Conservation (phyloP, 1,140 invertebrate genomes). For the Ctenoplectra terminalis region DNA sequence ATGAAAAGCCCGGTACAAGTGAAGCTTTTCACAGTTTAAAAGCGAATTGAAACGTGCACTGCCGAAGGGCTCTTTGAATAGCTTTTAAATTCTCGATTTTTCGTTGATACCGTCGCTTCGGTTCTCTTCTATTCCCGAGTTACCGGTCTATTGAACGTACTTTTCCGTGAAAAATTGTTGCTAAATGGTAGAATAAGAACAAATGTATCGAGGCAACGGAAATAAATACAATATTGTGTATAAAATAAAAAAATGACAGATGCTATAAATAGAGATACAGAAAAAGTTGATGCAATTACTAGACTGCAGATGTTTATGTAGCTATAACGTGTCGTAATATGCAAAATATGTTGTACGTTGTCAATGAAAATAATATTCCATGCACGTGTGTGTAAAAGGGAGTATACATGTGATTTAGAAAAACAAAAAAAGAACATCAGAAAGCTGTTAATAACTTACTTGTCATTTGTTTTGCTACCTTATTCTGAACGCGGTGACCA, state of each 20-base stretch:
- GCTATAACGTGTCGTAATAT: no score
- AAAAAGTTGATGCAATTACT: no score
- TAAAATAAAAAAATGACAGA: not conserved
- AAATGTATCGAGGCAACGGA: not conserved
- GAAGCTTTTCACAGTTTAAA: slow-evolving; percentile 20
- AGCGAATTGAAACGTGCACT: not conserved
- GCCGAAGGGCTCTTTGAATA: not conserved
- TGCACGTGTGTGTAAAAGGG: no score
- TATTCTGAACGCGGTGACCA: no score
- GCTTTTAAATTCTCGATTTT: slow-evolving; percentile 36
- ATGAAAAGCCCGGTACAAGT: slow-evolving; percentile 24
- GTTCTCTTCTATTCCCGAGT: not conserved
- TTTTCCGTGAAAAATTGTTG: not conserved
- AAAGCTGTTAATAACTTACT: no score
- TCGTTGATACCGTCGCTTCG: not conserved
- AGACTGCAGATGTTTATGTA: no score
- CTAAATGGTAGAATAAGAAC: not conserved
- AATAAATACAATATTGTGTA: not conserved
- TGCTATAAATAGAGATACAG: not conserved
- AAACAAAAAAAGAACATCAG: no score
- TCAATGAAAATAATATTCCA: no score
- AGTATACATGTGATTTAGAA: no score
- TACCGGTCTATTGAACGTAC: not conserved
- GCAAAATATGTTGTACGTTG: no score
- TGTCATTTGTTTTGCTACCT: no score